phyloP scores from a whole-genome alignment of 2,113 vertebrate genomes.

The Sinocyclocheilus anshuiensis region DNA sequence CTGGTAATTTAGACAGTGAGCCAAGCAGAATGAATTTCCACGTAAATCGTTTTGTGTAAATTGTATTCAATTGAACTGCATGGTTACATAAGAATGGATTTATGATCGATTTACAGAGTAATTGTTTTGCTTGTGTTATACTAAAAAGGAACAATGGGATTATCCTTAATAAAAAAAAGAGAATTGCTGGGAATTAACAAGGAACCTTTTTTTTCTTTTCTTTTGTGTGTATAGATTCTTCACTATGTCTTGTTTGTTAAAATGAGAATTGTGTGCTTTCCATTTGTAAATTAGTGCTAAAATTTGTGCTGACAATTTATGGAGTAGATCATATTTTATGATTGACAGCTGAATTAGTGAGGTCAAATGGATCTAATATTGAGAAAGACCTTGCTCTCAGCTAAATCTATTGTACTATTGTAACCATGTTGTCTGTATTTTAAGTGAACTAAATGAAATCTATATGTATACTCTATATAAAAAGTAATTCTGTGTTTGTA shows the following conservation, averaged over 20 bases:
- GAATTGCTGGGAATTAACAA: background rate
- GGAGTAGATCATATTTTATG: constrained; percentile 50
- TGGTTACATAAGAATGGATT: background rate
- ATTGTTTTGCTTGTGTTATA: background rate
- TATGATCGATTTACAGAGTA: background rate
- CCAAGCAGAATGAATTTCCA: background rate
- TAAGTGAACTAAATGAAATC: constrained; percentile 41
- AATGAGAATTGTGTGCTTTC: constrained; percentile 43
- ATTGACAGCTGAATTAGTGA: constrained; percentile 35
- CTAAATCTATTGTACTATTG: constrained; percentile 40
- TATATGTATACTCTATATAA: constrained; percentile 5
- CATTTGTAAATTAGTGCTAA: constrained; percentile 49
- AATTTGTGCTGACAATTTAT: constrained; percentile 47
- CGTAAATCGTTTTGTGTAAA: background rate
- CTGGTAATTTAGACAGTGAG: background rate
- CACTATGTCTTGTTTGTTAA: constrained; percentile 27
- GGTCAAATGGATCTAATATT: constrained; percentile 35
- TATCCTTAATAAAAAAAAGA: too few relatives aligned
- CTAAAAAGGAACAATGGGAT: background rate
- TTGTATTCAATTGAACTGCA: background rate
- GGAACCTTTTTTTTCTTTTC: background rate
- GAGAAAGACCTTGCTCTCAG: constrained; percentile 28
- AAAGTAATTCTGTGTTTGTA: constrained; percentile 6
- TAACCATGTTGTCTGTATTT: constrained; percentile 45
- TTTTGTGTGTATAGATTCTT: constrained; percentile 18